Percentiles rank a stretch among this genome's conserved stretches.
Conservation (phyloP, 2,113 vertebrate species). For the Octodon degus region DNA sequence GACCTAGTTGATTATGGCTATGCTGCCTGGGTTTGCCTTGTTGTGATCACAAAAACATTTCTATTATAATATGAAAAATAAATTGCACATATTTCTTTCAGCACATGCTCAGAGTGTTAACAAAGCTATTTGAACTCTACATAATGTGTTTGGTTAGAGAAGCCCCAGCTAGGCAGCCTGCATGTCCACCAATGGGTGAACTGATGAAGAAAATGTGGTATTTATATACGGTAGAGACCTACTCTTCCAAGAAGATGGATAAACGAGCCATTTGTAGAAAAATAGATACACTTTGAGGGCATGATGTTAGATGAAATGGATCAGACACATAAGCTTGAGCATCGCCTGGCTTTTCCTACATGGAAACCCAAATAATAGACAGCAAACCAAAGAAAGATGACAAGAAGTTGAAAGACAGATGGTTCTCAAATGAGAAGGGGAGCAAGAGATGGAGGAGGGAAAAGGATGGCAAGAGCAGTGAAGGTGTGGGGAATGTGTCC, state of each 20-base stretch:
- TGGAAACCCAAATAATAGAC: background rate
- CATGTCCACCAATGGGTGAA: background rate
- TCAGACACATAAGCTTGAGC: background rate
- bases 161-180: background rate
- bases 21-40: background rate
- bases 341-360: background rate
- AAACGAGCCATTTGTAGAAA: background rate
- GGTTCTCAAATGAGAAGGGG: background rate
- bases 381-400: background rate
- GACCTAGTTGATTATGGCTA: background rate
- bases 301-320: background rate
- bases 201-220: background rate
- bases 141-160: background rate
- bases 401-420: background rate
- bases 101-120: background rate
- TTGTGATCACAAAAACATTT: background rate
- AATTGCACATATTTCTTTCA: background rate
- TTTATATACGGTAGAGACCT: background rate
- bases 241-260: background rate
- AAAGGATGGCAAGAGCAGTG: background rate
- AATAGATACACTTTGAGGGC: too few species aligned
- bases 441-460: background rate
- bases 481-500: background rate
- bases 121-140: background rate
- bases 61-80: background rate